These are phyloP conservation scores for Meles meles DNA, from an alignment of 2,113 vertebrate species.

Conservation along the genomic window DNA sequence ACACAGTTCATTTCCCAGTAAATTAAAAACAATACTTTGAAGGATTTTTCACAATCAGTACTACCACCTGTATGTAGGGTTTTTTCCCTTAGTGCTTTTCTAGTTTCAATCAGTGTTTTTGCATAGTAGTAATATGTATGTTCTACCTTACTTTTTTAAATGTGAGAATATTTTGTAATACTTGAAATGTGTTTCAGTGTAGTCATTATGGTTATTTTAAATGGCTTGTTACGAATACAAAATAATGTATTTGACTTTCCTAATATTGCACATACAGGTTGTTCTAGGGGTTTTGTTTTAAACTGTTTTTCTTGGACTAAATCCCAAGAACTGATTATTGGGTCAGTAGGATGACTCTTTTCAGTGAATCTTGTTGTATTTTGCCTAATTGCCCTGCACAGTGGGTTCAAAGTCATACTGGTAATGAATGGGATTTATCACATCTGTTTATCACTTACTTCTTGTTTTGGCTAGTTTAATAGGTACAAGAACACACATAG, in stretches of 20 bases:
- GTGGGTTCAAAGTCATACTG: neutral
- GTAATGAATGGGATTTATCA: neutral
- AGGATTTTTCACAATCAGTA: neutral
- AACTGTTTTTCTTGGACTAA: neutral
- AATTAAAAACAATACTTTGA: neutral
- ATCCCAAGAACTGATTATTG: neutral
- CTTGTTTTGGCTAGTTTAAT: constrained; percentile 30
- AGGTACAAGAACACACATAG: neutral
- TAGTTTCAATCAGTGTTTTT: constrained; percentile 31
- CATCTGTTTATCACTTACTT: neutral
- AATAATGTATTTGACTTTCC: constrained; percentile 29
- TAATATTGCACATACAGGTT: neutral
- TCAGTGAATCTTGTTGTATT: neutral
- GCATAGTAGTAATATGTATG: neutral
- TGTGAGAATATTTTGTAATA: constrained; percentile 3
- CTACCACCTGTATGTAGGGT: neutral
- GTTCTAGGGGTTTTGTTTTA: neutral
- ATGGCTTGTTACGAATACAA: neutral
- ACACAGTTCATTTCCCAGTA: neutral
- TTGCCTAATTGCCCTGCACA: neutral
- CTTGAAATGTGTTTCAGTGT: neutral
- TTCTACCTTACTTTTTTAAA: neutral
- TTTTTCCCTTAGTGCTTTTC: neutral
- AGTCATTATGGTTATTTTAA: neutral
- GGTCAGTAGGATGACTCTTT: neutral